Base-by-base conservation (phyloP, 2,113 vertebrate species). In the Eolophus roseicapilla region DNA sequence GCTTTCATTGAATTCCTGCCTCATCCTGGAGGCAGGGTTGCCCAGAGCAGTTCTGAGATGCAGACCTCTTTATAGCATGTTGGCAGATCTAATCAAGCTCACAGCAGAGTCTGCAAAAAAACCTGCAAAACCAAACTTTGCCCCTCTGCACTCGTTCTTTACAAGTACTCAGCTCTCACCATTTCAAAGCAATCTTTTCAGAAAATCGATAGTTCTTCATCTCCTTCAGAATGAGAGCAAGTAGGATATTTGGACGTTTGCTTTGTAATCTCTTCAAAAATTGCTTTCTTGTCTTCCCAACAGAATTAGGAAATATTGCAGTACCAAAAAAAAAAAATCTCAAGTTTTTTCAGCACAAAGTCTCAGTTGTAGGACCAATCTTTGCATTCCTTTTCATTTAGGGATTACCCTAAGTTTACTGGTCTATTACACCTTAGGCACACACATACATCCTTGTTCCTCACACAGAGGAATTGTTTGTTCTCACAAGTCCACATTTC, bases 151-250 rank as follows among this genome's bases (percentile, higher is more conserved):
- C 96, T 91, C 1, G 2, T 82, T 75, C 95, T 57, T 96, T 76
- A 82, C 95, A 96, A 95, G 69, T 91, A 75, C 89, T 95, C 91
- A 52, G 86, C 93, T 95, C 95, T 91, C 86, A 93, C 95, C 86
- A 92, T 95, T 97, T 95, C 96, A 97, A 95, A 96, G 95, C 96
- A 96, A 97, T 97, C 95, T 97, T 93, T 90, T 91, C 96, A 93
- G 93, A 95, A 96, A 97, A 97, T 97, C 96, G 79, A 97, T 97
- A 97, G 95, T 96, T 97, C 96, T 97, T 95, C 95, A 97, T 97
- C 96, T 95, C 94, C 95, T 93, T 92, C 94, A 91, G 93, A 96
- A 95, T 8, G 89, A 96, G 89, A 96, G 96, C 95, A 89, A 96
- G 95, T 89, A 92, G 96, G 95, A 97, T 94, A 94, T 95, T 96